A percentile compares a stretch with the other conserved stretches of the same genome.
These are phyloP conservation scores for Hemichromis elongatus DNA, from an alignment of 2,113 vertebrate genomes.

Conservation along the genomic window DNA sequence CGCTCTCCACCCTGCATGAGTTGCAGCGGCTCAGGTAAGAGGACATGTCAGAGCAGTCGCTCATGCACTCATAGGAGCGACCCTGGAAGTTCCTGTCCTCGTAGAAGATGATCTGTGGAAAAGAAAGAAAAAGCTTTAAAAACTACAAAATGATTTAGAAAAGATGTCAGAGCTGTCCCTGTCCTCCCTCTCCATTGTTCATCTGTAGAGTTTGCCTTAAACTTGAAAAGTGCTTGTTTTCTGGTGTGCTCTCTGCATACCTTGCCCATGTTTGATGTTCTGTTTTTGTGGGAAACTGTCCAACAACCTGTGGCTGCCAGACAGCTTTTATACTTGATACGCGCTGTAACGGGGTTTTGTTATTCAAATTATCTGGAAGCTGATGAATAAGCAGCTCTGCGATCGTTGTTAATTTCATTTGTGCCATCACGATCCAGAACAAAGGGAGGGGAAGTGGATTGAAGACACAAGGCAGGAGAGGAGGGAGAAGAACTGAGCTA, in stretches of 20 bases:
- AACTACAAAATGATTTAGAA: neutral
- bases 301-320: slow-evolving; percentile 55
- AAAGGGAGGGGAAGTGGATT: slow-evolving; percentile 15
- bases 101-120: slow-evolving; percentile 64
- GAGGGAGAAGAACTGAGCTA: neutral
- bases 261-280: slow-evolving; percentile 67
- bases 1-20: slow-evolving; percentile 72
- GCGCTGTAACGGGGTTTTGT: slow-evolving; percentile 56
- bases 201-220: neutral
- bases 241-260: slow-evolving; percentile 29
- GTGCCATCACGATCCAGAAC: slow-evolving; percentile 42
- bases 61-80: slow-evolving; percentile 63
- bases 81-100: slow-evolving; percentile 76
- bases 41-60: slow-evolving; percentile 64
- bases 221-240: neutral
- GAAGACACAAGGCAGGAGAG: slow-evolving; percentile 14
- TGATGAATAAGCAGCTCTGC: slow-evolving; percentile 71
- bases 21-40: slow-evolving; percentile 65
- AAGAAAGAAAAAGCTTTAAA: neutral
- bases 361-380: slow-evolving; percentile 66
- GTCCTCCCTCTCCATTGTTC: neutral
- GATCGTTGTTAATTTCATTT: slow-evolving; percentile 60
- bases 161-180: neutral
- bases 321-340: slow-evolving; percentile 67
- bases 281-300: slow-evolving; percentile 64